Evolutionary conservation across 2,888 invertebrate genomes (phyloP), one percentile per base, ranked within the genome.

Genomic region (Amitus sp.): DNA sequence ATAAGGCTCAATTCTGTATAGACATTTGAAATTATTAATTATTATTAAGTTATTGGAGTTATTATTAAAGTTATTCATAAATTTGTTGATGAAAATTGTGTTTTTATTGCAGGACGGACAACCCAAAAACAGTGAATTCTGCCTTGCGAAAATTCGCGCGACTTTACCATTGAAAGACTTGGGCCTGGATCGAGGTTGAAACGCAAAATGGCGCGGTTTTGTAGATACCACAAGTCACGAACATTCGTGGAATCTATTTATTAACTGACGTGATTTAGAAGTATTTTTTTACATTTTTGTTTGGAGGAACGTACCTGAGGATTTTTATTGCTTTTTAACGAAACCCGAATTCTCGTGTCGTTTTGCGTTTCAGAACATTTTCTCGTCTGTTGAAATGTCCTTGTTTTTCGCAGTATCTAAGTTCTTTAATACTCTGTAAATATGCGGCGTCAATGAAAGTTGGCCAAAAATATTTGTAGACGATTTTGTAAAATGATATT

Each of bases 371-470:
- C 3, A 12, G 33, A n/a, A n/a, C 9, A 9, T 33, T 33, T 33
- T n/a, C n/a, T n/a, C n/a, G n/a, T n/a, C n/a, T n/a, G n/a, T n/a
- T 33, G 3, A n/a, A 33, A 33, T 33, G 6, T 9, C 13, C 15
- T 23, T 23, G 23, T 7, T 23, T 23, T 23, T 23, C 7, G 3
- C 23, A 23, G 23, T 23, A 5, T 5, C 23, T 15, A 15, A 37
- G 34, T 9, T 9, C 15, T 20, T 10, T 2, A 42, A 42, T 42
- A 42, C 20, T 42, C 42, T 42, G 20, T 42, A 20, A 13, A 37
- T 42, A 42, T 42, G 20, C 19, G 19, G 42, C 20, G 42, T 42
- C 20, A 12, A 42, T 42, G n/a, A n/a, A n/a, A n/a, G n/a, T n/a
- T n/a, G n/a, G n/a, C n/a, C n/a, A n/a, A n/a, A n/a, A n/a, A n/a